A percentile compares a stretch with the other conserved stretches of the same genome.
These are phyloP conservation scores for Tylochromis polylepis DNA, from an alignment of 2,113 vertebrate genomes.

Conservation along the genomic window DNA sequence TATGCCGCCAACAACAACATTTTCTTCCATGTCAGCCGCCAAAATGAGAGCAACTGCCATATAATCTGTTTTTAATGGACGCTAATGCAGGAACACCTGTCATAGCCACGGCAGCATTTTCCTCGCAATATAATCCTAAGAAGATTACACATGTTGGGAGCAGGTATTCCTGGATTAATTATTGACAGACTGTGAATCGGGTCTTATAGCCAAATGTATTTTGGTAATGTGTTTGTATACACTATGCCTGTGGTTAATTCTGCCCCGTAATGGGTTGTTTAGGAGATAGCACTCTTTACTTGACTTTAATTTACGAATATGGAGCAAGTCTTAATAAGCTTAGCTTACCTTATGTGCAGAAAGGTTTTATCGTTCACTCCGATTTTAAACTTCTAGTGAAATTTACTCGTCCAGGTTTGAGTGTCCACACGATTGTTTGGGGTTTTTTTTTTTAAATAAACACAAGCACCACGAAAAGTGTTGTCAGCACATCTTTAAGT, in stretches of 20 bases:
- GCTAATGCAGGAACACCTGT: conserved; percentile 90
- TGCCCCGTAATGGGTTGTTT: neutral
- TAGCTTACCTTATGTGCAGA: neutral
- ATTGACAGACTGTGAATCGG: conserved; percentile 53
- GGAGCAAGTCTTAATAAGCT: neutral
- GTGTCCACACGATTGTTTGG: no score
- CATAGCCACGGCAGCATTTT: conserved; percentile 80
- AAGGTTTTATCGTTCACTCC: neutral
- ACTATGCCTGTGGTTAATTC: neutral
- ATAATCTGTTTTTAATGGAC: conserved; percentile 75
- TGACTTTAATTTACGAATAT: neutral
- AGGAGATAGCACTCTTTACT: neutral
- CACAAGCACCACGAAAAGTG: neutral
- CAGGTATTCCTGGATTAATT: conserved; percentile 89
- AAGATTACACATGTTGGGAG: conserved; percentile 94
- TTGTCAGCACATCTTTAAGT: neutral
- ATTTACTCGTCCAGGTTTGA: neutral
- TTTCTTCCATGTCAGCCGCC: conserved; percentile 39
- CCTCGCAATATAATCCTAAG: conserved; percentile 86
- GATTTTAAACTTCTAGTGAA: neutral
- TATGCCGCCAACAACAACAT: conserved; percentile 33
- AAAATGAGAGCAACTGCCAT: conserved; percentile 63
- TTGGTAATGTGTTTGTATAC: conserved; percentile 30
- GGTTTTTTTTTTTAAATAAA: neutral
- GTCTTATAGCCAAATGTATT: conserved; percentile 23